Evolutionary conservation across 2,113 vertebrate species (phyloP).

Genomic region (Catharus fuscescens): DNA sequence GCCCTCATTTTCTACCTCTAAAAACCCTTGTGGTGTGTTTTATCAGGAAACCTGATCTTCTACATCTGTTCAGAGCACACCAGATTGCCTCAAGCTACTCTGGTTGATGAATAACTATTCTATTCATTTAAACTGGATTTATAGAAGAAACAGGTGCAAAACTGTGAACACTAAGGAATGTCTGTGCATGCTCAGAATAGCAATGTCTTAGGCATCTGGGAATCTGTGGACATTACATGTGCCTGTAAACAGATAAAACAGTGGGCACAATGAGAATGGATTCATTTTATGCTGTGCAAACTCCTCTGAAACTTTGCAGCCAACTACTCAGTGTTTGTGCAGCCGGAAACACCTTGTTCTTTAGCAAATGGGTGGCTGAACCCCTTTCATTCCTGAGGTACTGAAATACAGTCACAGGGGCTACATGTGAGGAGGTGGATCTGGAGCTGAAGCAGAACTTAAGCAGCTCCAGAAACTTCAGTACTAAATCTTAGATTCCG

Average conservation of each 20-base stretch:
- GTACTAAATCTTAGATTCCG: neutral
- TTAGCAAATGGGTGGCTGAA: neutral
- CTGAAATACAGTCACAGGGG: neutral
- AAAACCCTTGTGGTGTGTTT: neutral
- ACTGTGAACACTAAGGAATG: neutral
- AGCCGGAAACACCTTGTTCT: neutral
- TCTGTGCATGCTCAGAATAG: neutral
- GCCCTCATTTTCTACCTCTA: neutral
- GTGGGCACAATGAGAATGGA: neutral
- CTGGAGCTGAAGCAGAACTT: neutral
- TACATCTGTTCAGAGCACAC: conserved; percentile 13
- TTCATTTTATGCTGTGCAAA: neutral
- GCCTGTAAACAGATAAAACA: neutral
- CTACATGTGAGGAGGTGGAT: rapidly evolving
- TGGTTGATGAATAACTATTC: neutral
- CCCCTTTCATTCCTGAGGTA: neutral
- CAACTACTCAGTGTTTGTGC: neutral
- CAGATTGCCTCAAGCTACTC: neutral
- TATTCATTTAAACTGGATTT: conserved; percentile 7
- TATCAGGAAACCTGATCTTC: conserved; percentile 9
- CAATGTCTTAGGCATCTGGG: neutral
- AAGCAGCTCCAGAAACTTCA: neutral
- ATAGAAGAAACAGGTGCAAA: conserved; percentile 11
- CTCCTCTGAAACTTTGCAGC: neutral
- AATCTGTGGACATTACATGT: neutral